Percentiles rank a stretch among this genome's conserved stretches.
These are phyloP conservation scores for Vanacampus margaritifer DNA, from an alignment of 2,113 vertebrate species.

Conservation along the genomic window DNA sequence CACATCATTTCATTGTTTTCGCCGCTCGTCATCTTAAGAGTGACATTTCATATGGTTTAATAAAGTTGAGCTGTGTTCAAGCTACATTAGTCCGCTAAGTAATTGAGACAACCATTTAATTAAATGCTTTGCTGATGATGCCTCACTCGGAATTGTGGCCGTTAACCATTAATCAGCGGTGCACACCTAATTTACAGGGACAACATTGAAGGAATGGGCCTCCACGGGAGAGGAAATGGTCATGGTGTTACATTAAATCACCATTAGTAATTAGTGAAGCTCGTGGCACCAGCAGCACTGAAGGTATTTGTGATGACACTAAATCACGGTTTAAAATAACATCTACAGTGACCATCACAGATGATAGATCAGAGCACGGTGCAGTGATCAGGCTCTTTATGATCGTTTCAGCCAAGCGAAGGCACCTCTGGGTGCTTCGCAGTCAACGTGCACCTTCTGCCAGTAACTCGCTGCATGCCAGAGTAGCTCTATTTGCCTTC, in stretches of 20 bases:
- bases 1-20: constrained; percentile 8
- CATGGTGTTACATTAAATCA: constrained; percentile 64
- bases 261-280: constrained; percentile 64
- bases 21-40: constrained; percentile 7
- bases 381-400: constrained; percentile 29
- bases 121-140: constrained; percentile 67
- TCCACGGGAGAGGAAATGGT: constrained; percentile 46
- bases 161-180: constrained; percentile 69
- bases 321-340: constrained; percentile 39
- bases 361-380: constrained; percentile 39
- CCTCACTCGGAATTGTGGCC: constrained; percentile 58
- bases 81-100: constrained; percentile 67
- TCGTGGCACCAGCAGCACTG: constrained; percentile 23
- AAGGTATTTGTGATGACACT: constrained; percentile 39
- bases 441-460: constrained; percentile 51
- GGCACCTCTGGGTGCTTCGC: constrained; percentile 39
- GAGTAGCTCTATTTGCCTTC: constrained; percentile 61
- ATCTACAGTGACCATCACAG: constrained; percentile 33
- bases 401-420: constrained; percentile 45
- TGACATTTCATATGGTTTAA: constrained; percentile 52
- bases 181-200: constrained; percentile 72
- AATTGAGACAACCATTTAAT: constrained; percentile 71
- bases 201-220: constrained; percentile 56
- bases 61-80: constrained; percentile 57
- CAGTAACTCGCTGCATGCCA: constrained; percentile 54